phyloP scores from a whole-genome alignment of 2,113 vertebrate genomes.

The Melanerpes aurifrons region DNA sequence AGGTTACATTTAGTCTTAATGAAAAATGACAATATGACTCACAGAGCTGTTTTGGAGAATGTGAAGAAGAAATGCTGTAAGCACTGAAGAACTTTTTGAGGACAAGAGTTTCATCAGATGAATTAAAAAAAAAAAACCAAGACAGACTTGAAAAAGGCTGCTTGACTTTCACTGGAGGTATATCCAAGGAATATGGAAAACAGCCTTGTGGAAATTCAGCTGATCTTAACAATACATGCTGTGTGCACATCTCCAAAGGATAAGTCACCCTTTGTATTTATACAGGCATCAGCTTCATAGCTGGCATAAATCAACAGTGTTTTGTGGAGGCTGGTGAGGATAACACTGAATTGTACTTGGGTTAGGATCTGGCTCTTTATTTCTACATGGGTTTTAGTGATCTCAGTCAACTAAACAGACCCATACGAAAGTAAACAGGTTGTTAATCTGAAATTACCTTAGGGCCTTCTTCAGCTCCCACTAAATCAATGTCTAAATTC shows the following conservation, averaged over 20 bases:
- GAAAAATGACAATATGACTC: slow-evolving; percentile 46
- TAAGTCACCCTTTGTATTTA: background rate
- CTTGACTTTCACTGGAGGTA: background rate
- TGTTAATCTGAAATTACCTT: slow-evolving; percentile 37
- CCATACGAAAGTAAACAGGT: slow-evolving; percentile 50
- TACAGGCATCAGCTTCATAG: background rate
- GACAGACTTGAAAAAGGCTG: background rate
- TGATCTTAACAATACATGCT: background rate
- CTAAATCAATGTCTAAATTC: slow-evolving; percentile 54
- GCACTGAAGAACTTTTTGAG: background rate
- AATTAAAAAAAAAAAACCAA: background rate
- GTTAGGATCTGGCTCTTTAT: slow-evolving; percentile 21
- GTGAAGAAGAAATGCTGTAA: slow-evolving; percentile 20
- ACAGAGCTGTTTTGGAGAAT: slow-evolving; percentile 13
- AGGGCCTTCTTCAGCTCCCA: slow-evolving; percentile 30
- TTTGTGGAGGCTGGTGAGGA: slow-evolving; percentile 2
- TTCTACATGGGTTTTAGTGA: background rate
- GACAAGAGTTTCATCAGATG: slow-evolving; percentile 3
- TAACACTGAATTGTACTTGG: background rate
- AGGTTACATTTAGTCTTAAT: slow-evolving; percentile 40
- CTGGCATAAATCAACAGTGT: background rate
- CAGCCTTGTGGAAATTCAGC: background rate
- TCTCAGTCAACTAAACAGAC: slow-evolving; percentile 5
- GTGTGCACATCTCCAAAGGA: background rate
- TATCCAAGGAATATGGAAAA: background rate